A percentile compares a stretch with the other conserved stretches of the same genome.
These are phyloP conservation scores for Seladonia tumulorum DNA, from an alignment of 2,888 invertebrate genomes.

Conservation along the genomic window DNA sequence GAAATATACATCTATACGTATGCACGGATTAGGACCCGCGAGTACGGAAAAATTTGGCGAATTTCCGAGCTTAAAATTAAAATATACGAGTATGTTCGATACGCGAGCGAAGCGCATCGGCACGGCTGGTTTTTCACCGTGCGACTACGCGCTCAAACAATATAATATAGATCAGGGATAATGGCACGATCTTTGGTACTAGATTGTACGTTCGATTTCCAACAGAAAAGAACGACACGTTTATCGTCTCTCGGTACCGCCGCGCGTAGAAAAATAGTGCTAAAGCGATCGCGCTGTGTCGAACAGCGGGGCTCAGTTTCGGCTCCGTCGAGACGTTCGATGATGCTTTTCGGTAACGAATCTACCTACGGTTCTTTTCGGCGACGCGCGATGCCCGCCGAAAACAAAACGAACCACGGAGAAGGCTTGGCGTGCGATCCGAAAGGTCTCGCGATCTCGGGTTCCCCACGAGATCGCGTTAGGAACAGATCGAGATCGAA, in stretches of 20 bases:
- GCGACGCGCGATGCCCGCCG: not conserved
- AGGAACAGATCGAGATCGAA: not conserved
- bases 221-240: not conserved
- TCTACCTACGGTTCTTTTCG: not conserved
- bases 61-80: constrained; percentile 69
- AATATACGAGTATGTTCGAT: constrained; percentile 74
- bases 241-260: not conserved
- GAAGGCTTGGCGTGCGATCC: not conserved
- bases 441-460: not conserved
- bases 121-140: not conserved
- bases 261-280: not conserved
- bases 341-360: constrained; percentile 18
- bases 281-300: not conserved
- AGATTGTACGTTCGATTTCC: not conserved
- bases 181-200: constrained; percentile 38
- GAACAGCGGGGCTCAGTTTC: not conserved
- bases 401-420: not conserved
- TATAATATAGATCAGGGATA: constrained; percentile 8
- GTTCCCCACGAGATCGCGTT: not conserved
- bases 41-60: constrained; percentile 66
- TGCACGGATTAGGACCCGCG: not conserved
- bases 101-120: constrained; percentile 56
- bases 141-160: not conserved
- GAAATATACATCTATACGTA: not conserved
- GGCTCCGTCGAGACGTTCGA: constrained; percentile 1